A percentile compares a stretch with the other conserved stretches of the same genome.
Conservation (phyloP, 2,113 vertebrate species). For the Caranx melampygus region DNA sequence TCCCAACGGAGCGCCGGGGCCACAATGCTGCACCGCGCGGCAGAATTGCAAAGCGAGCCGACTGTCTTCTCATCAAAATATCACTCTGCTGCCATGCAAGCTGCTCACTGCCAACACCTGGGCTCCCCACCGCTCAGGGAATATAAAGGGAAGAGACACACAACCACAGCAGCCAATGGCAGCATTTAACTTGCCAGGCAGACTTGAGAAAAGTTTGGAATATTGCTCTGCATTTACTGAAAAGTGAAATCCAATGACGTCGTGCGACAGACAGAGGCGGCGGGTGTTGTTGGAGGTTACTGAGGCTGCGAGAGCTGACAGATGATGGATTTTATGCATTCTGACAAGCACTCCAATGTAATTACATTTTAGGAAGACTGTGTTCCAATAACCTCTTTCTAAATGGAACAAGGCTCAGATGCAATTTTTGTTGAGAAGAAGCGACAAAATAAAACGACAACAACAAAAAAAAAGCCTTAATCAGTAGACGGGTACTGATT, state of each 20-base stretch:
- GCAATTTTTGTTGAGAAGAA: slow-evolving; percentile 9
- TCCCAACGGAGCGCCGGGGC: slow-evolving; percentile 57
- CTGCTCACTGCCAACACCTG: slow-evolving; percentile 77
- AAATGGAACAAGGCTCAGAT: slow-evolving; percentile 17
- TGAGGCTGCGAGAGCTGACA: slow-evolving; percentile 24
- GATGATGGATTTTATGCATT: slow-evolving; percentile 42
- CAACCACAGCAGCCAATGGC: slow-evolving; percentile 39
- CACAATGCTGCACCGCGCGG: slow-evolving; percentile 51
- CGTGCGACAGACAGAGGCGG: slow-evolving; percentile 30
- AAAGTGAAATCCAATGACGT: slow-evolving; percentile 25
- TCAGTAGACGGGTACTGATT: slow-evolving; percentile 4
- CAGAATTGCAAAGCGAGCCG: slow-evolving; percentile 62
- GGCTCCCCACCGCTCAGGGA: slow-evolving; percentile 62
- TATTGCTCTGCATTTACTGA: slow-evolving; percentile 28
- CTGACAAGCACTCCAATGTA: slow-evolving; percentile 52
- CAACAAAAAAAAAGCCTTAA: background rate
- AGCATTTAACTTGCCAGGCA: slow-evolving; percentile 38
- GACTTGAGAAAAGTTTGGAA: slow-evolving; percentile 57
- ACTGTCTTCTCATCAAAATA: slow-evolving; percentile 77
- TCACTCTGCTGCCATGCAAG: slow-evolving; percentile 72
- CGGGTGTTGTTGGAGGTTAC: slow-evolving; percentile 38
- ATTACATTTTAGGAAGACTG: slow-evolving; percentile 32
- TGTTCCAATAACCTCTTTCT: slow-evolving; percentile 22
- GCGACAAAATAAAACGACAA: background rate
- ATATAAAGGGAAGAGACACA: slow-evolving; percentile 51